Base-by-base conservation (phyloP, 2,113 vertebrate genomes). In the Mionectes macconnelli region DNA sequence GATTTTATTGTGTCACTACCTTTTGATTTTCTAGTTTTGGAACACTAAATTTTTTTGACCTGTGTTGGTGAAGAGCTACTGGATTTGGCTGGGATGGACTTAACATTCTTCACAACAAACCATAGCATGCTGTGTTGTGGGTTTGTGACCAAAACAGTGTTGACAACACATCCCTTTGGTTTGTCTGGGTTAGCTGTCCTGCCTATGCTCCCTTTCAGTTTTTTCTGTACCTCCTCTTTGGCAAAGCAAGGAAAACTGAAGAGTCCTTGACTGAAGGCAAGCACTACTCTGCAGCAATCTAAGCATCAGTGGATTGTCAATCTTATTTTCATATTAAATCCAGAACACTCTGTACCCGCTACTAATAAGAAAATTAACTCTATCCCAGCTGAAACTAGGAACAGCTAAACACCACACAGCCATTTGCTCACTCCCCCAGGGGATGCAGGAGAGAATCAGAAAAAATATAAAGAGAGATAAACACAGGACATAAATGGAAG, bases 111-210 rank as follows among this genome's bases (percentile, higher is more conserved):
- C 42, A 70, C 0, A 70, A 60, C 13, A 74, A 50, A 86, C 40
- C 19, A n/a, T 6, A 74, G 6, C 3, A 10, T 0, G 0, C 28
- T 14, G 10, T 30, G 42, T 78, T 96, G 81, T 55, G 35, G 25
- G 55, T 55, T 42, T 81, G 52, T 44, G 27, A 81, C 31, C 53
- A 70, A 70, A 93, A 13, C 22, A 70, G 24, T 30, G 14, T 21
- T 59, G 35, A 42, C 42, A 92, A 70, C 25, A 87, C 35, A 79
- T 23, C 35, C 21, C 17, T 76, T 69, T 55, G 40, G 30, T 55
- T 35, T 55, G n/a, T 47, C 31, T 47, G n/a, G 55, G n/a, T 40
- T 40, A 69, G 24, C 47, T 55, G 30, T 42, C n/a, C 55, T 40
- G 24, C 47, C 47, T 44, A n/a, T n/a, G 20, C 45, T 53, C 60